phyloP scores from a whole-genome alignment of 2,888 invertebrate genomes.

The Pilophorus perplexus region DNA sequence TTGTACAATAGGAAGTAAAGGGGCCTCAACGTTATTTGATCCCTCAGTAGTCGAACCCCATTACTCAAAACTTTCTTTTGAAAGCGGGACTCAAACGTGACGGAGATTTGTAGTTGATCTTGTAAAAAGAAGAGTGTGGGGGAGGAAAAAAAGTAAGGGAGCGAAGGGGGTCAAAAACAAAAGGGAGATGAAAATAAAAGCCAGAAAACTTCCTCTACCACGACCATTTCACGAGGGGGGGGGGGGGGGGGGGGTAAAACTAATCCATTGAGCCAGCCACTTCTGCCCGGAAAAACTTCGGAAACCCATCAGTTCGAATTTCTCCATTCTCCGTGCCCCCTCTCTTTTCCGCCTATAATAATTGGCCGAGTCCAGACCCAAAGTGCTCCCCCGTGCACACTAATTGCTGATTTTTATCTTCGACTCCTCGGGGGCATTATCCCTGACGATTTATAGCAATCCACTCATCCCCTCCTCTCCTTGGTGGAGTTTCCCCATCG shows the following conservation, averaged over 20 bases:
- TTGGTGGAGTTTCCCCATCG: constrained; percentile 3
- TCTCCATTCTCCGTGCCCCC: background rate
- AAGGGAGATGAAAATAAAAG: too few relatives aligned
- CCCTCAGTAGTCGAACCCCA: too few relatives aligned
- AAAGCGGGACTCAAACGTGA: too few relatives aligned
- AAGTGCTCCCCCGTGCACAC: constrained; percentile 29
- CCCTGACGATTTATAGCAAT: constrained; percentile 19
- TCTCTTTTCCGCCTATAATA: background rate
- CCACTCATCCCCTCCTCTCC: background rate
- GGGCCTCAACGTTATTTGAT: too few relatives aligned
- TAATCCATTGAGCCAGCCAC: constrained; percentile 12
- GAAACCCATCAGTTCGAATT: constrained; percentile 6
- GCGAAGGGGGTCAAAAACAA: background rate
- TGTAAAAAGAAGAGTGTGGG: too few relatives aligned
- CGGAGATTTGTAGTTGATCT: too few relatives aligned
- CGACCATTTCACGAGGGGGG: too few relatives aligned
- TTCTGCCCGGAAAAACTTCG: constrained; percentile 11
- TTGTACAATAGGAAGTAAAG: too few relatives aligned
- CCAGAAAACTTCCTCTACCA: background rate
- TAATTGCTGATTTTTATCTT: constrained; percentile 29
- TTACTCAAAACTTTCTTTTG: too few relatives aligned
- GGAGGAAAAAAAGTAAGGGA: too few relatives aligned
- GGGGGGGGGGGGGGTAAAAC: too few relatives aligned
- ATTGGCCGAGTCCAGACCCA: constrained; percentile 8
- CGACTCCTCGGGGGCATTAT: constrained; percentile 23